These are phyloP conservation scores for Sphaeramia orbicularis DNA, from an alignment of 2,797 vertebrate genomes.

Conservation along the genomic window DNA sequence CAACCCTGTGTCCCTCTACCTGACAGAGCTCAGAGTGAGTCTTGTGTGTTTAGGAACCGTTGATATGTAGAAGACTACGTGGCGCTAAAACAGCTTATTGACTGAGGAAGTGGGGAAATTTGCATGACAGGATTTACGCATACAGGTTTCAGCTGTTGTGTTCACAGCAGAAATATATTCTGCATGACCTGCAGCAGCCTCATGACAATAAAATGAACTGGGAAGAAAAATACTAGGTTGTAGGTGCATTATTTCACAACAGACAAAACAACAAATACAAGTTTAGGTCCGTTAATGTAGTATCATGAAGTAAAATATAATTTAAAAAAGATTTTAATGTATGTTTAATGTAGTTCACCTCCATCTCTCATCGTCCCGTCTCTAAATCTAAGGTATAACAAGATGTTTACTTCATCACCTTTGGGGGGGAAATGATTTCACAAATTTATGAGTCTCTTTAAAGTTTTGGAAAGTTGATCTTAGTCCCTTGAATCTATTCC, in stretches of 20 bases:
- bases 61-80: slow-evolving; percentile 2
- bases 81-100: not conserved
- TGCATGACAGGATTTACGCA: slow-evolving; percentile 11
- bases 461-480: not conserved
- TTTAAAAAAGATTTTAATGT: too few species aligned
- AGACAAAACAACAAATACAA: not conserved
- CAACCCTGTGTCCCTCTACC: slow-evolving; percentile 91
- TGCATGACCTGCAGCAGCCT: slow-evolving; percentile 12
- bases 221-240: not conserved
- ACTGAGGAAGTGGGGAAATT: not conserved
- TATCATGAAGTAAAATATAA: too few species aligned
- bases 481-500: not conserved
- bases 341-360: too few species aligned
- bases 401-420: too few species aligned
- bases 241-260: not conserved
- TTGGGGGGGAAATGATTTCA: too few species aligned
- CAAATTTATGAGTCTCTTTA: too few species aligned
- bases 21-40: slow-evolving; percentile 91
- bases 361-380: too few species aligned
- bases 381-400: too few species aligned
- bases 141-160: not conserved
- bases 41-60: not conserved
- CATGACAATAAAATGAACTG: slow-evolving; percentile 5
- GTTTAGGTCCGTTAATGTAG: not conserved
- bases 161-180: not conserved